These are phyloP conservation scores for Cranoglanis bouderius DNA, from an alignment of 2,113 vertebrate genomes.

Conservation along the genomic window DNA sequence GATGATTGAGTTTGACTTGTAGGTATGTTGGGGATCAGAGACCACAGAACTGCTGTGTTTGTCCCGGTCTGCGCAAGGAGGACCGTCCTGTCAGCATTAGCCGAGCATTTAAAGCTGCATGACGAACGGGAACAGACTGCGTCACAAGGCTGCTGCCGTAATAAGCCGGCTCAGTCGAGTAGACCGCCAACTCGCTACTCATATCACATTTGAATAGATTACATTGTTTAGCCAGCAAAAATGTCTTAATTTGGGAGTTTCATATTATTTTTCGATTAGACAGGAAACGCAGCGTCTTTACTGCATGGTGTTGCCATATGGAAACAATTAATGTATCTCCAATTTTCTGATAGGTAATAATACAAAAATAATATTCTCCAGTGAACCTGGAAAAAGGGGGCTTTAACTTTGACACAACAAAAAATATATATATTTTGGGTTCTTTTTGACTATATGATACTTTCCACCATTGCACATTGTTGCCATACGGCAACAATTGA, in stretches of 20 bases:
- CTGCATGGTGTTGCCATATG: too few relatives aligned
- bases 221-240: not conserved
- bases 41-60: not conserved
- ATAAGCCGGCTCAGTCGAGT: not conserved
- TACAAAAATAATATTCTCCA: too few relatives aligned
- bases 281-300: not conserved
- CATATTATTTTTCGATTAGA: not conserved
- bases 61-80: not conserved
- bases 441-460: too few relatives aligned
- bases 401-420: too few relatives aligned
- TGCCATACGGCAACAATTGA: too few relatives aligned
- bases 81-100: not conserved
- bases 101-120: not conserved
- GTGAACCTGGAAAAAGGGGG: too few relatives aligned
- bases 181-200: not conserved
- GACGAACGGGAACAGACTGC: conserved; percentile 8
- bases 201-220: not conserved
- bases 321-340: too few relatives aligned
- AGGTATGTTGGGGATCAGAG: not conserved
- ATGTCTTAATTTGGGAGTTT: too few relatives aligned
- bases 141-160: not conserved
- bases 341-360: too few relatives aligned
- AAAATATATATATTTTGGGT: too few relatives aligned
- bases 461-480: too few relatives aligned
- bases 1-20: not conserved